Conservation (phyloP, 2,113 vertebrate genomes). For the Arenaria interpres region DNA sequence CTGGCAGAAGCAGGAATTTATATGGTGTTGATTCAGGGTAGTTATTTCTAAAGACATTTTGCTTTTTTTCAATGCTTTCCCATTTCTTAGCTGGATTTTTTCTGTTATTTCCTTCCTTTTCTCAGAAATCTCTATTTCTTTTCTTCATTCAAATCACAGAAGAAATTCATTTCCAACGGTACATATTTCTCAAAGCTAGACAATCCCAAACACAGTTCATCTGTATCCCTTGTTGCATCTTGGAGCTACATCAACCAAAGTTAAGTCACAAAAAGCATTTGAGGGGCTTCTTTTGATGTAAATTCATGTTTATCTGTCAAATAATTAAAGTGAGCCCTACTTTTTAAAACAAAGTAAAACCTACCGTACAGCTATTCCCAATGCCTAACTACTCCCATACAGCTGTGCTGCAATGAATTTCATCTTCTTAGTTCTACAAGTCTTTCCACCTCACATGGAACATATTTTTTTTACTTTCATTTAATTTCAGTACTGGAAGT, state of each 20-base stretch:
- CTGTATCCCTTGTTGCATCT: neutral
- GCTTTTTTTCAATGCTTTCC: neutral
- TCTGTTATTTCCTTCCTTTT: neutral
- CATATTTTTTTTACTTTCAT: neutral
- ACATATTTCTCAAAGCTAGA: neutral
- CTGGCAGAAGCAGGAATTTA: slow-evolving; percentile 32
- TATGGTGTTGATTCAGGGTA: slow-evolving; percentile 39
- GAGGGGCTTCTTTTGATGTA: neutral
- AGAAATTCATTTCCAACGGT: neutral
- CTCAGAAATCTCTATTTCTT: neutral
- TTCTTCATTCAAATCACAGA: neutral
- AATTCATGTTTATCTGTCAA: neutral
- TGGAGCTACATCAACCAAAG: neutral
- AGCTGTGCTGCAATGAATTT: neutral
- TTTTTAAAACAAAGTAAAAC: neutral
- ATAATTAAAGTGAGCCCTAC: neutral
- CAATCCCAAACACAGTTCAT: neutral
- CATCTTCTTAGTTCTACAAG: neutral
- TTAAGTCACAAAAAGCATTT: neutral
- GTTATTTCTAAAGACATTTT: slow-evolving; percentile 27
- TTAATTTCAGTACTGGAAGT: neutral
- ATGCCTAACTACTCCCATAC: neutral
- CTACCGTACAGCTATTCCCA: neutral
- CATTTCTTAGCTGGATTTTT: slow-evolving; percentile 1
- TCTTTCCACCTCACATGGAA: neutral